Percentiles rank a stretch among this genome's conserved stretches.
Evolutionary conservation across 2,888 invertebrate species (phyloP).

Genomic region (Molorchus minor): DNA sequence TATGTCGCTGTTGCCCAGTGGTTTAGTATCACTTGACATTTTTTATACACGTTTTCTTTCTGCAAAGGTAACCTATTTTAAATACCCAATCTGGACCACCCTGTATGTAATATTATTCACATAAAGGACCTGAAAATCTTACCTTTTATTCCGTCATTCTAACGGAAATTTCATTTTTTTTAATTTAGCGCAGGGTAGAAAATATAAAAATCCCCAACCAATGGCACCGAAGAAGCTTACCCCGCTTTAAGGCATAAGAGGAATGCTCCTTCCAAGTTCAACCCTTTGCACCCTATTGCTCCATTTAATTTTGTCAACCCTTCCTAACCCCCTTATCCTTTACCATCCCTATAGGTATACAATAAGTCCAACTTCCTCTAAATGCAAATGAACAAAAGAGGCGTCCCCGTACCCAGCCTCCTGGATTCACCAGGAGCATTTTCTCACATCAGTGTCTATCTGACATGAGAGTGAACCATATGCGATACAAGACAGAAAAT

Average conservation of each 20-base stretch:
- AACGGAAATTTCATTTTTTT: background rate
- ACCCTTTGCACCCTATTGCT: slow-evolving; percentile 40
- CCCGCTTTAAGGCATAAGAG: slow-evolving; percentile 14
- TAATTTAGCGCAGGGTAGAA: too few relatives aligned
- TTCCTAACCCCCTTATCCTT: slow-evolving; percentile 22
- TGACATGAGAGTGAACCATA: slow-evolving; percentile 36
- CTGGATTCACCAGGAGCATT: slow-evolving; percentile 11
- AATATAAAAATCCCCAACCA: slow-evolving; percentile 13
- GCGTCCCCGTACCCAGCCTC: slow-evolving; percentile 14
- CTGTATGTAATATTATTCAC: too few relatives aligned
- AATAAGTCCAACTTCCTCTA: slow-evolving; percentile 14
- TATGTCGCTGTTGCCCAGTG: too few relatives aligned
- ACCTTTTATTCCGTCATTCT: background rate
- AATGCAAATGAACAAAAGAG: slow-evolving; percentile 36
- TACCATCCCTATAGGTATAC: background rate
- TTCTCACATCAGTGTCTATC: slow-evolving; percentile 34
- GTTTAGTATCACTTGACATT: too few relatives aligned
- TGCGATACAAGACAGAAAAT: slow-evolving; percentile 4
- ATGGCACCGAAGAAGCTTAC: slow-evolving; percentile 3
- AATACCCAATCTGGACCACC: too few relatives aligned
- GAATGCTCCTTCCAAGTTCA: slow-evolving; percentile 19
- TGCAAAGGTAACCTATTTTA: too few relatives aligned
- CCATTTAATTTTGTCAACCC: slow-evolving; percentile 25
- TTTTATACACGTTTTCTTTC: too few relatives aligned
- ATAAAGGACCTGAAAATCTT: too few relatives aligned